Base-by-base conservation (phyloP, 2,113 vertebrate genomes). In the Neogale vison region DNA sequence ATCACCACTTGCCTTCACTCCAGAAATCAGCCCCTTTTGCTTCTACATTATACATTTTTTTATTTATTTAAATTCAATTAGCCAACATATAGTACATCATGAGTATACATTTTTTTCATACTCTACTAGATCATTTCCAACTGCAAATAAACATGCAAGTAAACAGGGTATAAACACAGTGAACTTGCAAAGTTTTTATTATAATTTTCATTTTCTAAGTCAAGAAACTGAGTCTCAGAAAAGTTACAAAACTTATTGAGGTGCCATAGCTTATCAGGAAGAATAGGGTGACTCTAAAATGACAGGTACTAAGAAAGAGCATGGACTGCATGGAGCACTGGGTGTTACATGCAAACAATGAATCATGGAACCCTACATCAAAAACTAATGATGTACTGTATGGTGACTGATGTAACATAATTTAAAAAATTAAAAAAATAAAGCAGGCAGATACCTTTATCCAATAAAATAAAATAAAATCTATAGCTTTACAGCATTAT, bases 221-320 rank as follows among this genome's bases (percentile, higher is more conserved):
- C 34, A 74, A 92, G 74, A 91, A 85, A 88, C 47, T 24, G 61
- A 91, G 11, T 29, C 47, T 91, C 52, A 79, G 42, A 76, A 82
- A 93, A 11, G 74, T 89, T 95, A 89, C 72, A 34, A 95, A 88
- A 95, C 23, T 83, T 61, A 87, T 7, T 42, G 34, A 67, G 50
- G 52, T 71, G 63, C 82, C 52, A 93, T 0, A 81, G 23, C 71
- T 71, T 11, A 93, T 50, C 18, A 26, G 76, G 20, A 4, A 83
- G 36, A 83, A 92, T 0, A 83, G 13, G 8, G 26, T 26, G 65
- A 81, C n/a, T 93, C 15, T 69, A 26, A 93, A 61, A 61, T 61
- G 24, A 26, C 26, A 18, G 59, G 59, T 61, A 61, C 17, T 61
- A 26, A 61, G 59, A 18, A 61, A 61, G 59, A 24, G 59, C 10